These are phyloP conservation scores for Dermolepida albohirtum DNA, from an alignment of 2,888 invertebrate genomes.

Conservation along the genomic window DNA sequence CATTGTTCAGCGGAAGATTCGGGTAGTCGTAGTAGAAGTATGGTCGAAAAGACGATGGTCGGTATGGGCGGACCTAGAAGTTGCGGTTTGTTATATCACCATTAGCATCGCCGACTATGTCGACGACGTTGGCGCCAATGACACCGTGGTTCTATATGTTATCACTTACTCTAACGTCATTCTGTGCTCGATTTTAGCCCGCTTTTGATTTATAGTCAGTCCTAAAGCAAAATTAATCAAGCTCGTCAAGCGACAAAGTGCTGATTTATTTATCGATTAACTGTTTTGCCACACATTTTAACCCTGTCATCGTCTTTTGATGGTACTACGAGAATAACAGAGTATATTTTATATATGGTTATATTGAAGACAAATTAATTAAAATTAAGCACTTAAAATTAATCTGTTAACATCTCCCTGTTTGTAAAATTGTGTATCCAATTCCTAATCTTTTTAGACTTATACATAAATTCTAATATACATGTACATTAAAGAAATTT, in stretches of 20 bases:
- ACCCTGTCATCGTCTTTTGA: constrained; percentile 34
- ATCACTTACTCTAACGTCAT: constrained; percentile 9
- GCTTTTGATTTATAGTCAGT: constrained; percentile 37
- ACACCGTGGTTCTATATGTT: constrained; percentile 3
- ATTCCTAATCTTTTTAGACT: too few species aligned
- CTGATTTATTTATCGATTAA: constrained; percentile 41
- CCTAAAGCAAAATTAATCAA: constrained; percentile 40
- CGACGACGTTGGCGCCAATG: constrained; percentile 1
- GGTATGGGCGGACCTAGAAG: constrained; percentile 31
- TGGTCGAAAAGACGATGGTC: constrained; percentile 28
- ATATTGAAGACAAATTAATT: too few species aligned
- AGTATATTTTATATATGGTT: constrained; percentile 11
- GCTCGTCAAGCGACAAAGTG: constrained; percentile 27
- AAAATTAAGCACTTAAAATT: too few species aligned
- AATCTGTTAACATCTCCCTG: too few species aligned
- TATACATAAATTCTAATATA: too few species aligned
- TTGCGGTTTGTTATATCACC: constrained; percentile 51
- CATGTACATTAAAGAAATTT: too few species aligned
- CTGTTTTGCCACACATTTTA: constrained; percentile 23
- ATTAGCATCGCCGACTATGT: constrained; percentile 52
- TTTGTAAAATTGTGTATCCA: too few species aligned
- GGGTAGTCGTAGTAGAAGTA: constrained; percentile 21
- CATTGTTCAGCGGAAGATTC: constrained; percentile 54
- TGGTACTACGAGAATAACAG: constrained; percentile 17
- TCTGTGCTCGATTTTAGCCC: constrained; percentile 20